phyloP scores from a whole-genome alignment of 2,888 invertebrate species.

The Busseola fusca region DNA sequence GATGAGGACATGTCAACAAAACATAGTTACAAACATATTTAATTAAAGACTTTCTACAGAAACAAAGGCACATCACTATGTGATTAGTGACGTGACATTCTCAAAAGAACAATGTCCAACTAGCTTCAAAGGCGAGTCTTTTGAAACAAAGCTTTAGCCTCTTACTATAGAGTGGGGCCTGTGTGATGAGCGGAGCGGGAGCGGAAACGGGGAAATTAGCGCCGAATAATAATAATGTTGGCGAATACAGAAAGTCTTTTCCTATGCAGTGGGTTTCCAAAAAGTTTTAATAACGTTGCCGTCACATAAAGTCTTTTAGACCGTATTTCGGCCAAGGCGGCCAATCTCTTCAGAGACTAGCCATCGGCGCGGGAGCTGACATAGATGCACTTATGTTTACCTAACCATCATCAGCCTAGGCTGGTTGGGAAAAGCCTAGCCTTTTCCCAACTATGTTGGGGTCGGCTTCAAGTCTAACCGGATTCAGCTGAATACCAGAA shows the following conservation, averaged over 20 bases:
- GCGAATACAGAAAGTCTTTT: neutral
- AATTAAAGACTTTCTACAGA: constrained; percentile 47
- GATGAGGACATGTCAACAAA: neutral
- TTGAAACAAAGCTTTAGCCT: constrained; percentile 78
- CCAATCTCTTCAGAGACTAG: too few relatives aligned
- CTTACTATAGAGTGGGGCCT: constrained; percentile 56
- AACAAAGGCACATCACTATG: constrained; percentile 61
- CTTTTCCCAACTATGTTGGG: too few relatives aligned
- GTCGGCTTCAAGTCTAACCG: too few relatives aligned
- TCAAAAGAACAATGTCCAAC: constrained; percentile 84
- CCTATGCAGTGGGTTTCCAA: neutral
- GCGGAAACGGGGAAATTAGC: neutral
- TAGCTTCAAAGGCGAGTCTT: constrained; percentile 78
- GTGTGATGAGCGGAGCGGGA: constrained; percentile 61
- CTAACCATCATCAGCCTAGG: too few relatives aligned
- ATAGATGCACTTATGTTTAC: too few relatives aligned
- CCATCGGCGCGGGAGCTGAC: too few relatives aligned
- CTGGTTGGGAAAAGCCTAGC: too few relatives aligned
- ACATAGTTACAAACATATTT: constrained; percentile 49
- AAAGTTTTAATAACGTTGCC: neutral
- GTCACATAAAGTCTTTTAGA: neutral
- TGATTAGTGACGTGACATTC: constrained; percentile 62
- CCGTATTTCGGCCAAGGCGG: too few relatives aligned
- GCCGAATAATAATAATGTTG: neutral
- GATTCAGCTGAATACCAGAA: too few relatives aligned